These are phyloP conservation scores for Apaloderma vittatum DNA, from an alignment of 2,113 vertebrate species.

Conservation along the genomic window DNA sequence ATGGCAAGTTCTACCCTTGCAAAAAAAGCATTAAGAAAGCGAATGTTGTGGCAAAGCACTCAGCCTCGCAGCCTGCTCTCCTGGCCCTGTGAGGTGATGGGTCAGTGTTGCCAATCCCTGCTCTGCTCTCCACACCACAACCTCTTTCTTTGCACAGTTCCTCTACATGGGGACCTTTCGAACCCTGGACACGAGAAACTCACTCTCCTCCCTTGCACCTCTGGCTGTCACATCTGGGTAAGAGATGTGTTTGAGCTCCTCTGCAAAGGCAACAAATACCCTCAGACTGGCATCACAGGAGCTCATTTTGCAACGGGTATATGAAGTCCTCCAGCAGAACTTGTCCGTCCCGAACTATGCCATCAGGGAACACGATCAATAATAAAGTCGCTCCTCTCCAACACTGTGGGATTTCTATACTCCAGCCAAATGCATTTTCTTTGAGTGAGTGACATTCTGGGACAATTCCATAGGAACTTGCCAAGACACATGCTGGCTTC, in stretches of 20 bases:
- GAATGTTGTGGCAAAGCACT: neutral
- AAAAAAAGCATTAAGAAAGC: neutral
- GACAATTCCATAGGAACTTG: neutral
- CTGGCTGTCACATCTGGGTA: neutral
- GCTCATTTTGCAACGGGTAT: neutral
- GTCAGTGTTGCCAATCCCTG: neutral
- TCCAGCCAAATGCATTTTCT: neutral
- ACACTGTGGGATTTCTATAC: neutral
- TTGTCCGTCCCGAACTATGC: neutral
- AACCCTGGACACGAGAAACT: neutral
- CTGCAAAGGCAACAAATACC: neutral
- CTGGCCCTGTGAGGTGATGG: fast-evolving
- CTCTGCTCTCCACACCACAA: neutral
- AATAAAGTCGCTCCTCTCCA: neutral
- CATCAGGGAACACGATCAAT: neutral
- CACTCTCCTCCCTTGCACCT: neutral
- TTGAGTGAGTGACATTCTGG: neutral
- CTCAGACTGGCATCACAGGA: neutral
- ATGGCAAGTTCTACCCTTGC: neutral
- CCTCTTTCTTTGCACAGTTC: neutral
- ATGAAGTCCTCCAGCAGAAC: neutral
- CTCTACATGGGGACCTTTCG: neutral
- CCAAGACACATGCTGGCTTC: slow-evolving; percentile 28
- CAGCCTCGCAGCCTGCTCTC: neutral
- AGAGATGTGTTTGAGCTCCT: neutral